Base-by-base conservation (phyloP, 53 echinoderm and acorn worm species). In the Zoroaster sp. region DNA sequence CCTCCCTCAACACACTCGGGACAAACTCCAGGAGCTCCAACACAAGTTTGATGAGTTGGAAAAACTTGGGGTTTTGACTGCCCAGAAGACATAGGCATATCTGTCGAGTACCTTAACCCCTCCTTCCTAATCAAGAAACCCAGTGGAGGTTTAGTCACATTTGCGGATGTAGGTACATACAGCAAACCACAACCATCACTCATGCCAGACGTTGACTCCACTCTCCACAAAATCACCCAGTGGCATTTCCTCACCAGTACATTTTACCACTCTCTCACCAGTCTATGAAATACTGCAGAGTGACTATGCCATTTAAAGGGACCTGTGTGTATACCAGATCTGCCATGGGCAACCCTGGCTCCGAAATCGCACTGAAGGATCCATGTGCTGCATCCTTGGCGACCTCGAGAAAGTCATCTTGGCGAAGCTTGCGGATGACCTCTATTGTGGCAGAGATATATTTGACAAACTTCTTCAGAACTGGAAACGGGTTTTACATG, bases 91-190 rank as follows among this genome's bases (percentile, higher is more conserved):
- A 20, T 87, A 6, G 38, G 23, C 14, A 52, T 87, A 2, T 36
- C 51, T n/a, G 87, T 87, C 6, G 87, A 87, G 21, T 87, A 87
- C 40, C 37, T 74, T n/a, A n/a, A n/a, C n/a, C n/a, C n/a, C n/a
- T n/a, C n/a, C n/a, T n/a, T n/a, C n/a, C n/a, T n/a, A n/a, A 43
- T 93, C 13, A 93, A 93, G 74, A 93, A 90, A 69, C 72, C 90
- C 7, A 86, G 15, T 40, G 78, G 93, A 18, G 88, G 83, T n/a
- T n/a, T 93, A 28, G 91, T 87, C 35, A 88, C 86, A 10, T 93
- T 93, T n/a, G 86, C 93, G 1, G 89, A 89, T 83, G 93, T 93
- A 3, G 77, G 85, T 14, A 9, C 10, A 9, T 45, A 45, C 45
- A 45, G 45, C 45, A 45, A 45, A 45, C 45, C 2, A 72, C 93